phyloP scores from a whole-genome alignment of 2,113 vertebrate species.

The Glareola pratincola region DNA sequence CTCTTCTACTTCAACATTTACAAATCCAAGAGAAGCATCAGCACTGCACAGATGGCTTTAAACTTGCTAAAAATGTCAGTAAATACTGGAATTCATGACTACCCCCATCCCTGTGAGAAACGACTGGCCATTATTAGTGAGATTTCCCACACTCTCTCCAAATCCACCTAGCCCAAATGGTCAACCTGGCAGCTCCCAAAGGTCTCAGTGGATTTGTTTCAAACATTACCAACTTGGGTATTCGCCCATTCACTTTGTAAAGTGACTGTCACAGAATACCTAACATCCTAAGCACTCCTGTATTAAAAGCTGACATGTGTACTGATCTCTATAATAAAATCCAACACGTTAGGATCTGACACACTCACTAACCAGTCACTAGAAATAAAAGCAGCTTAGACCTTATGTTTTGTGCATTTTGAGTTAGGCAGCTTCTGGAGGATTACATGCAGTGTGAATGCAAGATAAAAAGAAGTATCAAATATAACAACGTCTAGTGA shows the following conservation, averaged over 20 bases:
- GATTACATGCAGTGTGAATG: not conserved
- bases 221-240: not conserved
- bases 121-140: not conserved
- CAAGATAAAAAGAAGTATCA: not conserved
- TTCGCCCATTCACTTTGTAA: not conserved
- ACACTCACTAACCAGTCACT: not conserved
- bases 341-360: not conserved
- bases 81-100: not conserved
- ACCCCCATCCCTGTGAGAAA: not conserved
- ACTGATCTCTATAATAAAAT: not conserved
- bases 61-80: not conserved
- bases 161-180: not conserved
- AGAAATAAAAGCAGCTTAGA: not conserved
- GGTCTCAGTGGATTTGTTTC: not conserved
- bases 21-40: not conserved
- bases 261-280: not conserved
- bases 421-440: not conserved
- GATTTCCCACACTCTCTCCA: not conserved
- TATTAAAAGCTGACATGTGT: not conserved
- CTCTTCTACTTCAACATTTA: not conserved
- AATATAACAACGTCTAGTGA: not conserved
- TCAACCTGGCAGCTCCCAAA: not conserved
- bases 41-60: not conserved
- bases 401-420: not conserved
- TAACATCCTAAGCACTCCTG: not conserved